These are phyloP conservation scores for Podotricha telesiphe DNA, from an alignment of 2,888 invertebrate species.

Conservation along the genomic window DNA sequence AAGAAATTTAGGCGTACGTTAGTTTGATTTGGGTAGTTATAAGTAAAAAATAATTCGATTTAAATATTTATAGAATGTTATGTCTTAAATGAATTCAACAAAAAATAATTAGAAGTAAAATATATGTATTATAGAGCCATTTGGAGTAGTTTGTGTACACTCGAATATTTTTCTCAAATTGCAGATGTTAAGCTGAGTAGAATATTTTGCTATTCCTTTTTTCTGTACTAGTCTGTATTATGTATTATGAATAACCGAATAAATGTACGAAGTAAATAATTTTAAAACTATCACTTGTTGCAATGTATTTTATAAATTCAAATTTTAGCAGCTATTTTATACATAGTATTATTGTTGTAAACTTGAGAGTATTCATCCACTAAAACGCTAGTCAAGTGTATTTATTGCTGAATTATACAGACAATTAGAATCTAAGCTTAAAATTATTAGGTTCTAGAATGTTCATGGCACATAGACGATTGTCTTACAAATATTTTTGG, in stretches of 20 bases:
- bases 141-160: neutral
- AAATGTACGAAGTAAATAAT: constrained; percentile 8
- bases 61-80: no score
- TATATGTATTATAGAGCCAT: no score
- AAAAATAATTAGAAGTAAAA: no score
- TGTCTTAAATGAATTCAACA: no score
- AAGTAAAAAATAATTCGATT: neutral
- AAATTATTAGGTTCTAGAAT: constrained; percentile 6
- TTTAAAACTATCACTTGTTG: neutral
- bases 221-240: constrained; percentile 2
- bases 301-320: constrained; percentile 3
- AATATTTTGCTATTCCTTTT: neutral
- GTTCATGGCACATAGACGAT: neutral
- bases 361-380: constrained; percentile 31
- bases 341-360: constrained; percentile 20
- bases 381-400: constrained; percentile 46
- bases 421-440: neutral
- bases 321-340: neutral
- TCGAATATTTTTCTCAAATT: constrained; percentile 1
- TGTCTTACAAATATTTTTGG: neutral
- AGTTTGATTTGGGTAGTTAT: neutral
- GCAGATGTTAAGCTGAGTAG: constrained; percentile 11
- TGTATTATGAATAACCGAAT: neutral
- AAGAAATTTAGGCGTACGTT: neutral
- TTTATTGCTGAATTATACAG: constrained; percentile 35